A percentile compares a stretch with the other conserved stretches of the same genome.
Evolutionary conservation across 1,140 invertebrate genomes (phyloP).

Genomic region (Dendrolimus kikuchii): DNA sequence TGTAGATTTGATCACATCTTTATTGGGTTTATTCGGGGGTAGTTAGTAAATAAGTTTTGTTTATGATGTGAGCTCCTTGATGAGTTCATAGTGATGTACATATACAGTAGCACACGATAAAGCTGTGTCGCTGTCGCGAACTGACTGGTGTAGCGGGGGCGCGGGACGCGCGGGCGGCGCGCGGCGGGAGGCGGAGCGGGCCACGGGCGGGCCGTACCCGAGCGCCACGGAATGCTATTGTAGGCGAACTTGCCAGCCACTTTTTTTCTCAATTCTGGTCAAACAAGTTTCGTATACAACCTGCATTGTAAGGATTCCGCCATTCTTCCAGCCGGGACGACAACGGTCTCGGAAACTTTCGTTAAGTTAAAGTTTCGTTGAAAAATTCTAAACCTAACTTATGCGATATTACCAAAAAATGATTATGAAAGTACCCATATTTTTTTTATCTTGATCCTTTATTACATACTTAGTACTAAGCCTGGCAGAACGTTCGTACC

Average conservation of each 20-base stretch:
- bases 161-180: constrained; percentile 41
- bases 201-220: constrained; percentile 28
- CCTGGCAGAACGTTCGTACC: too few relatives aligned
- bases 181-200: constrained; percentile 35
- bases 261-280: constrained; percentile 69
- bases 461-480: too few relatives aligned
- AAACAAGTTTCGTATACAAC: constrained; percentile 71
- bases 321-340: constrained; percentile 47
- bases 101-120: constrained; percentile 38
- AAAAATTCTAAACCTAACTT: constrained; percentile 16
- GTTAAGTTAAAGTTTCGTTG: constrained; percentile 37
- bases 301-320: constrained; percentile 70
- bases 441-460: too few relatives aligned
- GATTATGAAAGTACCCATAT: too few relatives aligned
- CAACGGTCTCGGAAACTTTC: constrained; percentile 55
- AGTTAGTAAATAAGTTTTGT: constrained; percentile 23
- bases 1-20: too few relatives aligned
- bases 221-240: constrained; percentile 60
- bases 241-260: constrained; percentile 67
- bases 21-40: too few relatives aligned
- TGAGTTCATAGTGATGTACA: constrained; percentile 25
- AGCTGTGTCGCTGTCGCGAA: constrained; percentile 44
- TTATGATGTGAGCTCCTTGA: constrained; percentile 26
- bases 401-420: too few relatives aligned
- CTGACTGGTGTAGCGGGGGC: constrained; percentile 31